Evolutionary conservation across 2,113 vertebrate genomes (phyloP).

Genomic region (Sinocyclocheilus rhinocerous): DNA sequence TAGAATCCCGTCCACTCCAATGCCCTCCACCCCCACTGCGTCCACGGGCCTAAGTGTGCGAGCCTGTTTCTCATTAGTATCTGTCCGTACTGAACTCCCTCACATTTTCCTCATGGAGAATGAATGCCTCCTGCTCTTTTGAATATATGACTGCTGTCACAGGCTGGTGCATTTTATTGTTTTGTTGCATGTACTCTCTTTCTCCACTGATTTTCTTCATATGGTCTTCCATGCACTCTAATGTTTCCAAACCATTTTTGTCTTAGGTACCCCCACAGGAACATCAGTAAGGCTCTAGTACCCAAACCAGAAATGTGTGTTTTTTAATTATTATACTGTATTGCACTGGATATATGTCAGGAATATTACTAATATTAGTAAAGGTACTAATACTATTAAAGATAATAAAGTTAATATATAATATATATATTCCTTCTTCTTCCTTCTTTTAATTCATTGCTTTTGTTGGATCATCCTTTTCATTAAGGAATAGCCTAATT

Average conservation of each 20-base stretch:
- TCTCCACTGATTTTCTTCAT: not conserved
- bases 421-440: not conserved
- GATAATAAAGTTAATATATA: too few relatives aligned
- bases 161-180: constrained; percentile 51
- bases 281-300: too few relatives aligned
- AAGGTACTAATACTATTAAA: too few relatives aligned
- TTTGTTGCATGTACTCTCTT: constrained; percentile 10
- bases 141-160: constrained; percentile 54
- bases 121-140: constrained; percentile 41
- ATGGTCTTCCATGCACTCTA: not conserved
- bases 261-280: too few relatives aligned
- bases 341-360: too few relatives aligned
- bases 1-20: constrained; percentile 18
- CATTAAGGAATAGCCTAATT: not conserved
- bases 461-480: not conserved
- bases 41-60: constrained; percentile 45
- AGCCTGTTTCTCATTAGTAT: constrained; percentile 55
- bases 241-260: not conserved
- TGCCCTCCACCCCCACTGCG: constrained; percentile 38
- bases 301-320: too few relatives aligned
- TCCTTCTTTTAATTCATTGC: not conserved
- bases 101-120: constrained; percentile 47
- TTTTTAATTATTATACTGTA: too few relatives aligned
- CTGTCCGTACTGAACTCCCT: constrained; percentile 30
- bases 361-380: too few relatives aligned